These are phyloP conservation scores for Turritopsis rubra DNA, from an alignment of 30 jellyfish, hydroid and myxozoan species.

Conservation along the genomic window DNA sequence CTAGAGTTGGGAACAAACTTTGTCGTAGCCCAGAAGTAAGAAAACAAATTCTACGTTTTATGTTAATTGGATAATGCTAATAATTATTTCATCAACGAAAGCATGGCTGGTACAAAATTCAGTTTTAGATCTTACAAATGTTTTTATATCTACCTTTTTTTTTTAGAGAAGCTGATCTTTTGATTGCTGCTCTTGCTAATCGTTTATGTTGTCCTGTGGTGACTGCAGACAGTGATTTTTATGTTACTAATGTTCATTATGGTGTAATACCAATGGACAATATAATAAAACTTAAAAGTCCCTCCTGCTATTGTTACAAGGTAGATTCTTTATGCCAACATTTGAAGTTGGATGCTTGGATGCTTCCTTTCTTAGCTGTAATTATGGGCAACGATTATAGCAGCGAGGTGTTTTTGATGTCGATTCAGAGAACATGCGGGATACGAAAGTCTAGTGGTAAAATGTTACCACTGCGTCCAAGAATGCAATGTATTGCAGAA, in stretches of 20 bases:
- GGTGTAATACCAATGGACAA: slow-evolving; percentile 16
- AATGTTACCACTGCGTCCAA: not conserved
- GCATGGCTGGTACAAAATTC: not conserved
- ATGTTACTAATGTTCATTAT: not conserved
- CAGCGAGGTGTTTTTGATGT: not conserved
- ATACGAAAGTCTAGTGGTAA: slow-evolving; percentile 5
- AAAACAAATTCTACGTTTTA: not conserved
- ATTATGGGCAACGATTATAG: slow-evolving; percentile 45
- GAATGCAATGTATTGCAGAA: slow-evolving; percentile 14
- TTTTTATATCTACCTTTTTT: not conserved
- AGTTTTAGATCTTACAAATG: not conserved
- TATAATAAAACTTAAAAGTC: not conserved
- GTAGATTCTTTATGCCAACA: not conserved
- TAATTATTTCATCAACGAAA: not conserved
- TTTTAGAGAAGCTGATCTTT: slow-evolving; percentile 37
- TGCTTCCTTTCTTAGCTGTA: slow-evolving; percentile 30
- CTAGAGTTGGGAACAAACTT: slow-evolving; percentile 16
- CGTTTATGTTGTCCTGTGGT: slow-evolving; percentile 22
- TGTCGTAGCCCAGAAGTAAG: slow-evolving; percentile 30
- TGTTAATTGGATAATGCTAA: too few species aligned
- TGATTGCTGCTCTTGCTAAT: slow-evolving; percentile 29
- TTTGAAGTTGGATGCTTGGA: not conserved
- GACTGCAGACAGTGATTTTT: slow-evolving; percentile 27
- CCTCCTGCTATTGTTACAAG: not conserved
- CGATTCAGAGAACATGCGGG: slow-evolving; percentile 11